Base-by-base conservation (phyloP, 2,797 vertebrate species). In the Gymnoscopelus braueri region DNA sequence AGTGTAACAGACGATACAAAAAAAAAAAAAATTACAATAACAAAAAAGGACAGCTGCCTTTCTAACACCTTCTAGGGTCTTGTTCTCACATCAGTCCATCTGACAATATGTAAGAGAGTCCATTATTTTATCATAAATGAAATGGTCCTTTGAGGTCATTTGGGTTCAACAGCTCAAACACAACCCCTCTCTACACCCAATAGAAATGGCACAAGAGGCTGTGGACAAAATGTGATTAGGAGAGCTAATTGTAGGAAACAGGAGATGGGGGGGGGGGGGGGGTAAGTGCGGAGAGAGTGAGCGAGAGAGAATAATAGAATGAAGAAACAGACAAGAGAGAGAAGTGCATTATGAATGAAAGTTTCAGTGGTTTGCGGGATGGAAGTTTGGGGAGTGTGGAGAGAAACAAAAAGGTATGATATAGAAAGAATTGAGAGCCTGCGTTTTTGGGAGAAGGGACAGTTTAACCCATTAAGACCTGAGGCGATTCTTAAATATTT, bases 391-490 rank as follows among this genome's bases (percentile, higher is more conserved):
- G 39, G 65, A 60, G 23, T 23, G 39, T 35, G 57, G 58, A 14
- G 49, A 60, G 24, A 19, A 49, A 29, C 5, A 63, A 39, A 23
- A 35, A 26, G 39, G 47, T 52, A 44, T 32, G 29, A 39, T 61
- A 13, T 26, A 14, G 49, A 29, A 62, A 48, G 58, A 70, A 82
- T 52, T 32, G 56, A 70, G 61, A 57, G n/a, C 12, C 65, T 70
- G 23, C 70, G 74, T 74, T 69, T 69, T 57, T 71, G 77, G 60
- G 69, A 47, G 54, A 0, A 6, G 50, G 63, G 35, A 68, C 11
- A 77, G 53, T 48, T 26, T 72, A 72, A 2, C n/a, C n/a, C n/a
- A n/a, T n/a, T n/a, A n/a, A n/a, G n/a, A n/a, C n/a, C n/a, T n/a
- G n/a, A n/a, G n/a, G n/a, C n/a, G n/a, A n/a, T n/a, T n/a, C n/a